These are phyloP conservation scores for Myiotriccus ornatus DNA, from an alignment of 2,797 vertebrate species.

Conservation along the genomic window DNA sequence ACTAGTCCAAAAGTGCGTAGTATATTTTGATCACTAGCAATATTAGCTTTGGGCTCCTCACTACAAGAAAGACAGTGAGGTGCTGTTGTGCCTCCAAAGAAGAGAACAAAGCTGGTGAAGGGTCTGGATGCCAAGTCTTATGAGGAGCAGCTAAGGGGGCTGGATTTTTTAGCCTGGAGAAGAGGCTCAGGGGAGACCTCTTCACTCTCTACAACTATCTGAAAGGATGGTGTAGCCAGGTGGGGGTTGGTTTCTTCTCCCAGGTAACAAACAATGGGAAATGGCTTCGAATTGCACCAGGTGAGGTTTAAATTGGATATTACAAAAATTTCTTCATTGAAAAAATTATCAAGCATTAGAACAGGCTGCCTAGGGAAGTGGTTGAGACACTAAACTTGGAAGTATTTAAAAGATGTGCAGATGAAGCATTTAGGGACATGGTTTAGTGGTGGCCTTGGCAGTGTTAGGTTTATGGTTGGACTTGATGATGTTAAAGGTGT, in stretches of 20 bases:
- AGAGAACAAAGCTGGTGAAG: not conserved
- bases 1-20: not conserved
- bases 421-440: not conserved
- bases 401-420: not conserved
- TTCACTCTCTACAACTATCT: not conserved
- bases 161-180: not conserved
- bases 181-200: not conserved
- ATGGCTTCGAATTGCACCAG: not conserved
- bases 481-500: not conserved
- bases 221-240: rapidly evolving
- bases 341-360: not conserved
- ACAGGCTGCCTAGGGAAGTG: not conserved
- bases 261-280: not conserved
- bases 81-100: not conserved
- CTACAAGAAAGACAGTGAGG: not conserved
- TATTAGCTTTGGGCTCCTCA: not conserved
- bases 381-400: not conserved
- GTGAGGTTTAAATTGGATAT: not conserved
- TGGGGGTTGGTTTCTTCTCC: rapidly evolving
- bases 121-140: not conserved
- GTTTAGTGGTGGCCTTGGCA: not conserved
- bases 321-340: not conserved
- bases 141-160: not conserved
- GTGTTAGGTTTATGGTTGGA: not conserved
- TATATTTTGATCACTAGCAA: not conserved